A percentile compares a stretch with the other conserved stretches of the same genome.
These are phyloP conservation scores for Picathartes gymnocephalus DNA, from an alignment of 2,113 vertebrate genomes.

Conservation along the genomic window DNA sequence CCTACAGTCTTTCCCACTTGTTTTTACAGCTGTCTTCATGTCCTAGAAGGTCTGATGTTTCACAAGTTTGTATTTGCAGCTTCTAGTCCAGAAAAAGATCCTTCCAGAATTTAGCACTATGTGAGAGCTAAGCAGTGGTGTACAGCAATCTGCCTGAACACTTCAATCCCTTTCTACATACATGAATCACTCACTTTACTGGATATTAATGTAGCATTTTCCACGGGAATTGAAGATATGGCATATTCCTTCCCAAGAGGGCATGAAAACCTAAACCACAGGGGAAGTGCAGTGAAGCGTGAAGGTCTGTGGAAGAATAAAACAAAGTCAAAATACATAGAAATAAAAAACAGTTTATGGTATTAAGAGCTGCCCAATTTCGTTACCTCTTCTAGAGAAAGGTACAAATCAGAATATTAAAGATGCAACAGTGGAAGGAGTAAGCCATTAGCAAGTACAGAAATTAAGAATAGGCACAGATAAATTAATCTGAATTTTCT, in stretches of 20 bases:
- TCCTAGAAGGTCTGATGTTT: constrained; percentile 26
- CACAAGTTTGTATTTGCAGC: background rate
- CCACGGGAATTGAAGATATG: background rate
- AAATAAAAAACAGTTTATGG: background rate
- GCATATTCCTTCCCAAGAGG: background rate
- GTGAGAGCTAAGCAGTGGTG: background rate
- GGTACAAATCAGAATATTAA: background rate
- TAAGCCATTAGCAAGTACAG: background rate
- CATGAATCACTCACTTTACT: background rate
- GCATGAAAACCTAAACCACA: background rate
- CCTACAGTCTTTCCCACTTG: background rate
- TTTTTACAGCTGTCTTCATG: constrained; percentile 31
- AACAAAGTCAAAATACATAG: background rate
- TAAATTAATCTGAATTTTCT: background rate
- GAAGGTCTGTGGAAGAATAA: background rate
- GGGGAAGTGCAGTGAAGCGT: background rate
- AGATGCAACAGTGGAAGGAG: background rate
- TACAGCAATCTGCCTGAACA: background rate
- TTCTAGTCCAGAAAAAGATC: constrained; percentile 5
- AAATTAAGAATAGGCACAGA: background rate
- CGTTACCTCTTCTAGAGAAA: background rate
- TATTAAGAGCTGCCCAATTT: background rate
- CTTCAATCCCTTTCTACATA: background rate
- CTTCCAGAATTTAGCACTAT: background rate
- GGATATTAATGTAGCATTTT: background rate